Conservation (phyloP, 2,797 vertebrate genomes). For the Philypnodon macrostomus region DNA sequence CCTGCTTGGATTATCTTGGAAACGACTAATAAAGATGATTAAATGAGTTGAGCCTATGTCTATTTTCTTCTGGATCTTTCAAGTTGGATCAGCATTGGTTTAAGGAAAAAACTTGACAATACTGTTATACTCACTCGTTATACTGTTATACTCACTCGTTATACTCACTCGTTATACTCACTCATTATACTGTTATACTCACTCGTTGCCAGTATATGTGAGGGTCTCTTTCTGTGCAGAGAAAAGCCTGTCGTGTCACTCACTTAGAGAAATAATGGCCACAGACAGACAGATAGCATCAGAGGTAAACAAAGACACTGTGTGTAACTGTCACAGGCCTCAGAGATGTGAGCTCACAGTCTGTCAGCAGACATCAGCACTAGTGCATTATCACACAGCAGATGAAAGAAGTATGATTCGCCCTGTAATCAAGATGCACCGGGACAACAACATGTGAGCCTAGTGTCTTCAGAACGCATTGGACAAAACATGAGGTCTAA, state of each 20-base stretch:
- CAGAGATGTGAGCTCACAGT: slow-evolving; percentile 25
- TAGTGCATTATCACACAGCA: slow-evolving; percentile 23
- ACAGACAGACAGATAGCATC: slow-evolving; percentile 33
- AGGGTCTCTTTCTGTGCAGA: slow-evolving; percentile 6
- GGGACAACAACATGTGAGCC: slow-evolving; percentile 26
- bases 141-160: too few relatives aligned
- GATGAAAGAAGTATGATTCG: slow-evolving; percentile 39
- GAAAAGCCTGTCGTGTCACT: slow-evolving; percentile 11
- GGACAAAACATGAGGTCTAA: slow-evolving; percentile 36
- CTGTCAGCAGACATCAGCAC: slow-evolving; percentile 27
- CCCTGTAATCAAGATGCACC: slow-evolving; percentile 53
- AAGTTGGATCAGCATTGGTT: too few relatives aligned
- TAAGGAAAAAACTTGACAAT: too few relatives aligned
- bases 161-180: too few relatives aligned
- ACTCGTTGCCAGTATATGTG: slow-evolving; percentile 13
- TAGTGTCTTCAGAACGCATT: slow-evolving; percentile 14
- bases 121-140: too few relatives aligned
- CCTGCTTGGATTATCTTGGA: too few relatives aligned
- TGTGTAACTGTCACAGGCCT: slow-evolving; percentile 9
- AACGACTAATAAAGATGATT: too few relatives aligned
- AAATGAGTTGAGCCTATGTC: too few relatives aligned
- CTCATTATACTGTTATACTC: too few relatives aligned
- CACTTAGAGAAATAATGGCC: slow-evolving; percentile 21
- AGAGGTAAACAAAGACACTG: slow-evolving; percentile 32
- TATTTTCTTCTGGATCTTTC: too few relatives aligned